These are phyloP conservation scores for Temnothorax ravouxi DNA, from an alignment of 2,888 invertebrate genomes.

Conservation along the genomic window DNA sequence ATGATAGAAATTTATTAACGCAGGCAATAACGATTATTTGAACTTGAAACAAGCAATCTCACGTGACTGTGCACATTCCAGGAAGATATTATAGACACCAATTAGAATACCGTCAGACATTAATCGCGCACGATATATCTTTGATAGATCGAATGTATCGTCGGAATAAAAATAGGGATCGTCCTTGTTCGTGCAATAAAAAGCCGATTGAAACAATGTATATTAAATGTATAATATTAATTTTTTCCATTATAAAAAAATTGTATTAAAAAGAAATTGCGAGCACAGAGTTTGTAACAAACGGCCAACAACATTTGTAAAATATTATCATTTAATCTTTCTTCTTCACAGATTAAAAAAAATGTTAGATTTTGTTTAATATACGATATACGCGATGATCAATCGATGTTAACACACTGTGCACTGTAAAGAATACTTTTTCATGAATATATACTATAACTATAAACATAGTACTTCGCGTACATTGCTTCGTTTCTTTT, in stretches of 20 bases:
- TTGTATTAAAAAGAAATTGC: background rate
- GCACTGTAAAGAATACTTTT: background rate
- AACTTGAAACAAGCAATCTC: constrained; percentile 2
- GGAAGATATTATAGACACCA: constrained; percentile 52
- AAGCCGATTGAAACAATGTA: background rate
- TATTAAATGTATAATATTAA: background rate
- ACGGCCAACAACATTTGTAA: background rate
- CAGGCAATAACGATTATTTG: background rate
- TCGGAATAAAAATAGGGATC: background rate
- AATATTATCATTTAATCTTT: constrained; percentile 8
- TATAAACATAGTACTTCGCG: background rate
- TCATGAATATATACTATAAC: background rate
- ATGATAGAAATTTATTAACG: constrained; percentile 10
- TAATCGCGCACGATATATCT: constrained; percentile 46
- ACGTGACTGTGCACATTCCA: constrained; percentile 25
- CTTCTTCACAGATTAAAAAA: background rate
- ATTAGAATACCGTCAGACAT: constrained; percentile 48
- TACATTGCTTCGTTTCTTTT: background rate
- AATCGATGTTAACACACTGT: background rate
- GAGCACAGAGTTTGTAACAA: background rate
- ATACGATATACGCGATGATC: background rate
- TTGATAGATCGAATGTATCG: constrained; percentile 23
- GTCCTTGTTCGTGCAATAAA: background rate
- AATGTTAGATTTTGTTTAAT: background rate
- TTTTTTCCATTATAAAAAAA: background rate